phyloP scores from a whole-genome alignment of 2,797 vertebrate species.

The Acanthiza pusilla region DNA sequence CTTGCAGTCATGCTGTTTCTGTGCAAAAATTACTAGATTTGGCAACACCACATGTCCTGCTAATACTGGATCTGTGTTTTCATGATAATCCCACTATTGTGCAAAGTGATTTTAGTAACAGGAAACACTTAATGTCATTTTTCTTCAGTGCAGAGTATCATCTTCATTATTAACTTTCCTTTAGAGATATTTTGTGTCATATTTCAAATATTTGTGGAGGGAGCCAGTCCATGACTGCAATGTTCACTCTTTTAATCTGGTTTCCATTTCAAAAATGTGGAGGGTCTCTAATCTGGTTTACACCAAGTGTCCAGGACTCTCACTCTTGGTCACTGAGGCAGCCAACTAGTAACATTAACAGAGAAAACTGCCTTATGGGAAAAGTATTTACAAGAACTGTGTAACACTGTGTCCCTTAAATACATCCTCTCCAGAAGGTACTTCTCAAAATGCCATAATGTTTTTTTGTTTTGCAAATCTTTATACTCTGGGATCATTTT shows the following conservation, averaged over 20 bases:
- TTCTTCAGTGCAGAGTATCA: neutral
- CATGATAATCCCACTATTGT: neutral
- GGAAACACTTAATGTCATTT: conserved; percentile 15
- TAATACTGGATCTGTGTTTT: neutral
- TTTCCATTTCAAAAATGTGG: conserved; percentile 16
- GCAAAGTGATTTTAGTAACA: neutral
- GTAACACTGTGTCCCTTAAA: neutral
- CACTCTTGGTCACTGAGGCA: neutral
- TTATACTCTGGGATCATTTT: neutral
- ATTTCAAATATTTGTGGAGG: conserved; percentile 35
- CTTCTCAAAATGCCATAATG: conserved; percentile 12
- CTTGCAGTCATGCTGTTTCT: neutral
- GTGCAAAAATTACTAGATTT: neutral
- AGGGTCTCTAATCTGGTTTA: conserved; percentile 18
- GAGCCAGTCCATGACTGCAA: neutral
- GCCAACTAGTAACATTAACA: conserved; percentile 6
- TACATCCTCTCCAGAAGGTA: conserved; percentile 33
- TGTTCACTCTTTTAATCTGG: conserved; percentile 17
- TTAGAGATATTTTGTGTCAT: neutral
- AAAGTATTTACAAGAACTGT: conserved; percentile 13
- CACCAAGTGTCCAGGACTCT: neutral
- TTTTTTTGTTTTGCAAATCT: neutral
- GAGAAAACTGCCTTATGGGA: conserved; percentile 12
- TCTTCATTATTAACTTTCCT: conserved; percentile 19
- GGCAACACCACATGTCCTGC: neutral